A percentile compares a stretch with the other conserved stretches of the same genome.
These are phyloP conservation scores for Cephus sareptanus DNA, from an alignment of 2,888 invertebrate species.

Conservation along the genomic window DNA sequence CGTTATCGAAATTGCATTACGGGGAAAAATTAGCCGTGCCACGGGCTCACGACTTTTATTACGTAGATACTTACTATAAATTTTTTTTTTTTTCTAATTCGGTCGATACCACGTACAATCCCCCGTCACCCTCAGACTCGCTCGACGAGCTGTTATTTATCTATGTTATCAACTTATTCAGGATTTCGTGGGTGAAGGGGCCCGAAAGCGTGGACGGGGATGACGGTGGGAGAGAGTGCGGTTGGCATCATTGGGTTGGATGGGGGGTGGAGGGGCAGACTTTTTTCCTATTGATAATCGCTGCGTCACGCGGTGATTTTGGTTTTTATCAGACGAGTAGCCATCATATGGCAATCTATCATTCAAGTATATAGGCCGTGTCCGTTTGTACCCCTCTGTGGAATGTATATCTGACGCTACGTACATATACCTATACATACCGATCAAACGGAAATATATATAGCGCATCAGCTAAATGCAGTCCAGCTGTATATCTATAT, in stretches of 20 bases:
- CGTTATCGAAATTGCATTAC: neutral
- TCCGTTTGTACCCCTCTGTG: neutral
- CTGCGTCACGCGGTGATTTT: slow-evolving; percentile 5
- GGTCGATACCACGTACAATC: neutral
- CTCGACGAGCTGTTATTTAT: neutral
- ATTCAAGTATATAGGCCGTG: slow-evolving; percentile 3
- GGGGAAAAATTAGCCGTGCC: neutral
- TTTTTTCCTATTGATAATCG: slow-evolving; percentile 6
- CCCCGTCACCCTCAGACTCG: neutral
- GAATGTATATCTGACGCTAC: neutral
- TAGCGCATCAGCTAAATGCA: neutral
- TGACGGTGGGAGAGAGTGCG: neutral
- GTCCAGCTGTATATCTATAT: neutral
- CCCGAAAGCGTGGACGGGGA: neutral
- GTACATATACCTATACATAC: neutral
- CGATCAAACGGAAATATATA: neutral
- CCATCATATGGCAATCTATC: slow-evolving; percentile 19
- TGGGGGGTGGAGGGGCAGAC: neutral
- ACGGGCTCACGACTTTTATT: neutral
- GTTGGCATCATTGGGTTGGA: neutral
- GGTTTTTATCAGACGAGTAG: slow-evolving; percentile 6
- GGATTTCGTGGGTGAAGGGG: neutral
- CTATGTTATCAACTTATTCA: neutral
- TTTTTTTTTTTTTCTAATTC: neutral
- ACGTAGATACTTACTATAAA: neutral